Evolutionary conservation across 2,113 vertebrate species (phyloP).

Genomic region (Bungarus multicinctus): DNA sequence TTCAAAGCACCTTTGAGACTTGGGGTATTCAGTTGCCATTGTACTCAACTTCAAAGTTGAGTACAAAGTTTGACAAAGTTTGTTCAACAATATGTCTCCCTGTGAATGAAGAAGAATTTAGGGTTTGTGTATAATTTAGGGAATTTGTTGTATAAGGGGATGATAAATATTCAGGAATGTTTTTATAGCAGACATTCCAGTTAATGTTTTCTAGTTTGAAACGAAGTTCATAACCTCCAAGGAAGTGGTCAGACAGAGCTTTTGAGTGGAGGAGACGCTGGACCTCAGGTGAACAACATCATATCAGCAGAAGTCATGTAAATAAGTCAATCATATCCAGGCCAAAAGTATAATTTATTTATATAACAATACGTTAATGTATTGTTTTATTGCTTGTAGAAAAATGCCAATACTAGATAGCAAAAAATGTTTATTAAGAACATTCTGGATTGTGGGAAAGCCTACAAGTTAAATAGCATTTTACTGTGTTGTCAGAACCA

Average conservation of each 20-base stretch:
- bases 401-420: too few relatives aligned
- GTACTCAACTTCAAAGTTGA: too few relatives aligned
- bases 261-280: not conserved
- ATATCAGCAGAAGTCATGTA: not conserved
- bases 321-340: too few relatives aligned
- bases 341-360: too few relatives aligned
- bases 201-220: not conserved
- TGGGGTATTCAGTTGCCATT: not conserved
- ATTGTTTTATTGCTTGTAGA: not conserved
- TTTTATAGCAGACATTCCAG: not conserved
- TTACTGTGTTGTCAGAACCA: not conserved
- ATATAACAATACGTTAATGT: too few relatives aligned
- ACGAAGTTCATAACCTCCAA: not conserved
- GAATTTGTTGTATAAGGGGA: not conserved
- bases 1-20: too few relatives aligned
- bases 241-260: not conserved
- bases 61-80: too few relatives aligned
- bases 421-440: too few relatives aligned
- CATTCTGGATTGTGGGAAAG: not conserved
- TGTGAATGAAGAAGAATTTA: not conserved
- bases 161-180: not conserved
- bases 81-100: not conserved
- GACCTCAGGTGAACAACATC: not conserved
- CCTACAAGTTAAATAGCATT: not conserved
- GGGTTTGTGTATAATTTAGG: fast-evolving